Percentiles rank a stretch among this genome's conserved stretches.
phyloP scores from a whole-genome alignment of 1,140 invertebrate species.

The silkworm (Bombyx mori) region ASM3026992v2 NC_085119.1:8272001-8272500 shows the following conservation, averaged over 20 bases:
- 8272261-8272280: no score
- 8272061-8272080: slow-evolving; percentile 62
- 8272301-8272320: no score
- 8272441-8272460: slow-evolving; percentile 33
- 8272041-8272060: slow-evolving; percentile 68
- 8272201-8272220: no score
- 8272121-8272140: slow-evolving; percentile 23
- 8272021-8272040: slow-evolving; percentile 70
- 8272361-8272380: slow-evolving; percentile 60
- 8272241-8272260: no score
- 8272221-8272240: no score
- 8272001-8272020: slow-evolving; percentile 55
- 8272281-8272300: no score
- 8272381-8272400: slow-evolving; percentile 34
- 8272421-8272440: slow-evolving; percentile 55
- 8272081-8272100: slow-evolving; percentile 49
- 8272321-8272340: no score
- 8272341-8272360: no score
- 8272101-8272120: slow-evolving; percentile 33
- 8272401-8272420: slow-evolving; percentile 48
- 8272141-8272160: no score
- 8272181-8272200: no score
- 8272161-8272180: no score
- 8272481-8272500: slow-evolving; percentile 60
- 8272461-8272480: slow-evolving; percentile 42